Evolutionary conservation across 2,113 vertebrate genomes (phyloP), one percentile per base, ranked within the genome.

Genomic region (Oncorhynchus clarkii): DNA sequence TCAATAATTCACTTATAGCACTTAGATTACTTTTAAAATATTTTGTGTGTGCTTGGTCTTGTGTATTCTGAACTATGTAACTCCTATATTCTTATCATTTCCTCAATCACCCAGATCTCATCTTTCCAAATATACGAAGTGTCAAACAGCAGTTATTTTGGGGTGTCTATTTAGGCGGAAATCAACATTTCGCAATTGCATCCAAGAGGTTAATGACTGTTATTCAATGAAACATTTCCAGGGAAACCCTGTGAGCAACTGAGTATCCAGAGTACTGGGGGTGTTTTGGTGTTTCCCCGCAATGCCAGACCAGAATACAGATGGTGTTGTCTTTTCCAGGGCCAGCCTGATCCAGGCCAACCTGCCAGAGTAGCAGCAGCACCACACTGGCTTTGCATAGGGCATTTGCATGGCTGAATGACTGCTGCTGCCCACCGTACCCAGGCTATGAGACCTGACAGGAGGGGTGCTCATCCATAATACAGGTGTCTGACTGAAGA

Each of bases 341-440:
- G 31, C 57, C 77, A 71, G 74, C 16, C 57, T 70, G 26, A 26
- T 18, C 73, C 70, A 77, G 51, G 69, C 71, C 22, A 34, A 4
- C 18, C n/a, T 70, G 16, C 68, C n/a, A 69, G 69, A 80, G 62
- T 81, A 5, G 16, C 18, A 16, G 12, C 51, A 14, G 51, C 51
- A 54, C 51, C 16, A 4, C 51, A 70, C 73, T 26, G 62, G 65
- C 70, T 93, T 91, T 93, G 91, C 90, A 92, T 93, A 86, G 64
- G 73, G 9, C 18, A 88, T 93, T 92, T 93, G 88, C 92, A 91
- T 93, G 73, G 27, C n/a, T 14, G 24, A 2, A 27, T 13, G 29
- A 54, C 66, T 65, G 59, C 31, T 59, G 51, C 51, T 54, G 16
- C 51, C 51, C 51, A 54, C 51, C 16, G 16, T 18, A 14, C 65